These are phyloP conservation scores for Patella depressa DNA, from an alignment of 2,888 invertebrate species.

Conservation along the genomic window DNA sequence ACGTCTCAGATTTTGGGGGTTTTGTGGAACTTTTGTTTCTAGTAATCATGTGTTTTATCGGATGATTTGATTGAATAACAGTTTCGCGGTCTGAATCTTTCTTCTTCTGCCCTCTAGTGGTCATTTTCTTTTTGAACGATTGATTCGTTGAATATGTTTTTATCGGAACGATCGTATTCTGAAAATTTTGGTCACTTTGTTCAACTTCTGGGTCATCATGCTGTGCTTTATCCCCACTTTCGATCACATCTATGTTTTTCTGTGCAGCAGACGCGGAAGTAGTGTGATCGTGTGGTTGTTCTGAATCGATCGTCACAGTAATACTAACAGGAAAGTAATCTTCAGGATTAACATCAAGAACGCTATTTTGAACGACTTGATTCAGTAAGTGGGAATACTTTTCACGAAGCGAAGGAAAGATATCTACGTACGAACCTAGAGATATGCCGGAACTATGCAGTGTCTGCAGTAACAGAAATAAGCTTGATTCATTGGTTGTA, in stretches of 20 bases:
- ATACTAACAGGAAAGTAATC: slow-evolving; percentile 37
- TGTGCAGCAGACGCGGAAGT: background rate
- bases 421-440: slow-evolving; percentile 55
- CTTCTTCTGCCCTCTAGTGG: slow-evolving; percentile 11
- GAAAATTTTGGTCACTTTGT: background rate
- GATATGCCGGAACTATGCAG: slow-evolving; percentile 73
- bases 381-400: slow-evolving; percentile 52
- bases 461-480: slow-evolving; percentile 75
- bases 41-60: background rate
- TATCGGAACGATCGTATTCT: background rate
- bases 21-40: background rate
- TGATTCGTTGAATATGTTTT: slow-evolving; percentile 21
- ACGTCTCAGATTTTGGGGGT: background rate
- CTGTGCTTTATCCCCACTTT: background rate
- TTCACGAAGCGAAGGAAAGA: slow-evolving; percentile 47
- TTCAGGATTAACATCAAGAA: slow-evolving; percentile 42
- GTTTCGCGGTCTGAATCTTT: background rate
- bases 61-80: slow-evolving; percentile 9
- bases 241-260: background rate
- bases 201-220: background rate
- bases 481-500: slow-evolving; percentile 75
- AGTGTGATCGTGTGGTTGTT: background rate
- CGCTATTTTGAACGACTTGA: slow-evolving; percentile 49
- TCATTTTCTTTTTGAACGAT: slow-evolving; percentile 26
- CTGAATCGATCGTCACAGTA: background rate